Evolutionary conservation across 2,797 vertebrate genomes (phyloP).

Genomic region (Rhodeus uyekii): DNA sequence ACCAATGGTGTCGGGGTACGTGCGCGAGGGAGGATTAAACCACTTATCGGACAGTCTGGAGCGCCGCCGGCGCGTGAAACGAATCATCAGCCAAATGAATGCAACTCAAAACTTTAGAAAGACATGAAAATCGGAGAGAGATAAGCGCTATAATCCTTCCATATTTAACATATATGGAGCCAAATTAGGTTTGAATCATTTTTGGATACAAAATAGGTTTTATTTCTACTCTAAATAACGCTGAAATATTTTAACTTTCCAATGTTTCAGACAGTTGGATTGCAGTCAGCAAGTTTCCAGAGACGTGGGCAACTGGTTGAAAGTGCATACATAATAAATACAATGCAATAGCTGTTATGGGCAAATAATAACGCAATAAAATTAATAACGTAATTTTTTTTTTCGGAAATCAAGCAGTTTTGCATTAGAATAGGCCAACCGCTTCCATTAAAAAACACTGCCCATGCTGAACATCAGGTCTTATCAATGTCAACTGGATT

Average conservation of each 20-base stretch:
- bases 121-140: not conserved
- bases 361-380: too few species aligned
- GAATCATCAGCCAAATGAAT: conserved; percentile 10
- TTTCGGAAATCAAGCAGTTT: not conserved
- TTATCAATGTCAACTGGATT: too few species aligned
- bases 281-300: not conserved
- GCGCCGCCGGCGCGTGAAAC: conserved; percentile 9
- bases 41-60: conserved; percentile 30
- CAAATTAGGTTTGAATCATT: not conserved
- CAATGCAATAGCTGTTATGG: not conserved
- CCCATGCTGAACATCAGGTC: not conserved
- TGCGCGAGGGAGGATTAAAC: conserved; percentile 17
- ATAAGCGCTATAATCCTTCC: not conserved
- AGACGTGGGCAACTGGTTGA: not conserved
- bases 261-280: not conserved
- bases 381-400: too few species aligned
- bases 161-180: not conserved
- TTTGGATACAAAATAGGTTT: not conserved
- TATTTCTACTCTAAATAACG: not conserved
- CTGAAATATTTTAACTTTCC: not conserved
- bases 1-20: not conserved
- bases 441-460: not conserved
- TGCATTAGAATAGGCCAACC: not conserved
- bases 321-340: not conserved
- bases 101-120: not conserved